phyloP scores from a whole-genome alignment of 2,888 invertebrate genomes.

The Diploptera punctata region DNA sequence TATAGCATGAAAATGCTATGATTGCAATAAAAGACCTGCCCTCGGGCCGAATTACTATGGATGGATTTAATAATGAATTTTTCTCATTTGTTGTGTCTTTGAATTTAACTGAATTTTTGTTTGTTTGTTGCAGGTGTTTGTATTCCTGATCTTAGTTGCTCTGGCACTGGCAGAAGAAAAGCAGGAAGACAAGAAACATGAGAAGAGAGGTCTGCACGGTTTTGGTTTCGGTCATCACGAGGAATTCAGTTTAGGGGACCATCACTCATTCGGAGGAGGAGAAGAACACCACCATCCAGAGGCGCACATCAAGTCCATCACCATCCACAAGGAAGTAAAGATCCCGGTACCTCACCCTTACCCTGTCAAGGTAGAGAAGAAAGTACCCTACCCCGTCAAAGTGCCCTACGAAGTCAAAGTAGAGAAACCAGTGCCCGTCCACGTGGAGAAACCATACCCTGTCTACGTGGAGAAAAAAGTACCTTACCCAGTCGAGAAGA shows the following conservation, averaged over 20 bases:
- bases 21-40: no score
- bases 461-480: slow-evolving; percentile 45
- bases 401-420: slow-evolving; percentile 42
- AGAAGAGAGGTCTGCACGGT: slow-evolving; percentile 3
- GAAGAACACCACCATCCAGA: slow-evolving; percentile 20
- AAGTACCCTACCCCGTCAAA: slow-evolving; percentile 48
- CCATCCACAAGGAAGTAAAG: slow-evolving; percentile 36
- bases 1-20: no score
- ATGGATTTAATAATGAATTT: no score
- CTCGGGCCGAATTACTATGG: no score
- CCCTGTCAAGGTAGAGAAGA: slow-evolving; percentile 52
- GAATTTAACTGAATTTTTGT: no score
- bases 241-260: neutral
- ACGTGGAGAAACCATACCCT: slow-evolving; percentile 40
- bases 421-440: slow-evolving; percentile 47
- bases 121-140: neutral
- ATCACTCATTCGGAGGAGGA: slow-evolving; percentile 6
- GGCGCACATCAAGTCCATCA: slow-evolving; percentile 33
- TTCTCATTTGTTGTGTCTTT: no score
- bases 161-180: neutral
- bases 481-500: slow-evolving; percentile 51
- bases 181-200: neutral
- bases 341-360: slow-evolving; percentile 51
- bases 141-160: neutral
- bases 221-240: neutral